These are phyloP conservation scores for Polydrusus pterygomalis DNA, from an alignment of 2,888 invertebrate genomes.

Conservation along the genomic window DNA sequence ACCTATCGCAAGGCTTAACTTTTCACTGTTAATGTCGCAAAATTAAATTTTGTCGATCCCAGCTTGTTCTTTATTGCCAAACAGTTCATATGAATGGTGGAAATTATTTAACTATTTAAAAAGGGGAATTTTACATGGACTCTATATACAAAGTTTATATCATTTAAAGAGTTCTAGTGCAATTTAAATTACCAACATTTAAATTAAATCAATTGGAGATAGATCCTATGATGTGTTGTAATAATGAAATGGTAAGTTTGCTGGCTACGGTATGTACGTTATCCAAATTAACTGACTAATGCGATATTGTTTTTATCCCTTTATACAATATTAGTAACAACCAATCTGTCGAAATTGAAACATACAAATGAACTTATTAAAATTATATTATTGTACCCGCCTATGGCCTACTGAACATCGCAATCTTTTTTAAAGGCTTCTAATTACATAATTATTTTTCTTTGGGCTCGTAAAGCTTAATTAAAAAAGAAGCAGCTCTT, in stretches of 20 bases:
- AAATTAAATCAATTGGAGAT: background rate
- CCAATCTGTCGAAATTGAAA: too few relatives aligned
- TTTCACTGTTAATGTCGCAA: conserved; percentile 25
- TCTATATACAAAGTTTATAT: conserved; percentile 44
- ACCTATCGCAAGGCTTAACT: conserved; percentile 39
- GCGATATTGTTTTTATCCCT: too few relatives aligned
- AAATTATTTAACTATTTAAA: conserved; percentile 49
- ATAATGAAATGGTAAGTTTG: too few relatives aligned
- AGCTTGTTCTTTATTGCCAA: conserved; percentile 21
- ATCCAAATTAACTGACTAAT: too few relatives aligned
- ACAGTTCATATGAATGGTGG: conserved; percentile 38
- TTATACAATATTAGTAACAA: too few relatives aligned
- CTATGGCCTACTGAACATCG: background rate
- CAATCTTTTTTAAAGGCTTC: background rate
- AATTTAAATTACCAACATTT: background rate
- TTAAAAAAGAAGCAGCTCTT: conserved; percentile 23
- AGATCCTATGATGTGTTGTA: too few relatives aligned
- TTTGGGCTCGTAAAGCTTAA: conserved; percentile 16
- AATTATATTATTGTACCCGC: too few relatives aligned
- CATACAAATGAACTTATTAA: too few relatives aligned
- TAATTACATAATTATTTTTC: conserved; percentile 25
- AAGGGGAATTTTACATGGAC: conserved; percentile 35
- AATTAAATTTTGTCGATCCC: conserved; percentile 32
- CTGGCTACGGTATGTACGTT: too few relatives aligned
- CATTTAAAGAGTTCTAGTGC: too few relatives aligned